phyloP scores from a whole-genome alignment of 2,113 vertebrate species.

The Sphaerodactylus townsendi region DNA sequence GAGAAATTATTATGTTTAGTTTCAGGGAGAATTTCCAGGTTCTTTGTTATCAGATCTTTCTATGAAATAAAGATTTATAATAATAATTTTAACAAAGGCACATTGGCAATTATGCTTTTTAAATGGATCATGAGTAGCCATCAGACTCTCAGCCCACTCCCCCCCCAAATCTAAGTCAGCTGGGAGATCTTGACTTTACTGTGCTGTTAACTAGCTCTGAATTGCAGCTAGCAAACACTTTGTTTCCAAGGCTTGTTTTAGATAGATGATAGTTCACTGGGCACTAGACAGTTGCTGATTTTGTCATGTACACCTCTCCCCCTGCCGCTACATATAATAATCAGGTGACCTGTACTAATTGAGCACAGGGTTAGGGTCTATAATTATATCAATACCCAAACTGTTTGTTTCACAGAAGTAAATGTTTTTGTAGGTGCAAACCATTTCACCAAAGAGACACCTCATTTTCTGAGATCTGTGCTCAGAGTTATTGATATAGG shows the following conservation, averaged over 20 bases:
- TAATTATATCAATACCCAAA: not conserved
- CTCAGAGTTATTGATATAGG: not conserved
- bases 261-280: not conserved
- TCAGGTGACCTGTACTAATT: not conserved
- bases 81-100: not conserved
- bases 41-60: not conserved
- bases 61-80: not conserved
- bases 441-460: too few species aligned
- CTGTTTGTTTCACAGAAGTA: not conserved
- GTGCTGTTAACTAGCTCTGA: not conserved
- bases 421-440: not conserved
- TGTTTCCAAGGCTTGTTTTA: not conserved
- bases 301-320: not conserved
- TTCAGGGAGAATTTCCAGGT: not conserved
- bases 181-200: not conserved
- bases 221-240: not conserved
- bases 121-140: not conserved
- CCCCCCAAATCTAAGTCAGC: too few species aligned
- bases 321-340: not conserved
- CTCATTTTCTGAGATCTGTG: not conserved
- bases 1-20: not conserved
- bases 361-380: not conserved
- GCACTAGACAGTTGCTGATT: not conserved
- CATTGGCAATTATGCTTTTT: too few species aligned
- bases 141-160: not conserved